Conservation (phyloP, 2,113 vertebrate genomes). For the Thunnus thynnus region DNA sequence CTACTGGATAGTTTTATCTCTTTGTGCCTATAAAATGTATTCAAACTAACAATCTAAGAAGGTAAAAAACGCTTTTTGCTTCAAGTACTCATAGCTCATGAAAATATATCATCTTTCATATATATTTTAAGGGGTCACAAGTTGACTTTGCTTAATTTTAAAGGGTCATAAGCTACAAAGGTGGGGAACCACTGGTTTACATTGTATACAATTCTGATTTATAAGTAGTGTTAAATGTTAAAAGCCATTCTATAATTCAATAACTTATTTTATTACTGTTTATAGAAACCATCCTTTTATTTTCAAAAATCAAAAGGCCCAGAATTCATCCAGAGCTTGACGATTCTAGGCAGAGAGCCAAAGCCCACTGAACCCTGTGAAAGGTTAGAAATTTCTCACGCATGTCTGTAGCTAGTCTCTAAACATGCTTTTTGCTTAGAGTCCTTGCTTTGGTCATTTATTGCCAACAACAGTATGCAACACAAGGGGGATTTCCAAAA, state of each 20-base stretch:
- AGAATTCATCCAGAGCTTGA: constrained; percentile 43
- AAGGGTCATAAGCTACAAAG: neutral
- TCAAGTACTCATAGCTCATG: neutral
- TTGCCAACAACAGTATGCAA: constrained; percentile 14
- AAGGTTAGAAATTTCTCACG: constrained; percentile 83
- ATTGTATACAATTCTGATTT: neutral
- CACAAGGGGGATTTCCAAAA: constrained; percentile 30
- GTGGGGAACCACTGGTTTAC: neutral
- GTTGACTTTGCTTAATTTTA: neutral
- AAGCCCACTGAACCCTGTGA: constrained; percentile 72
- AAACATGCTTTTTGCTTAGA: constrained; percentile 38
- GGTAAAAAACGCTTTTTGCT: neutral
- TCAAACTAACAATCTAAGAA: neutral
- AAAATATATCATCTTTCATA: neutral
- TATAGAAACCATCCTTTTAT: constrained; percentile 22
- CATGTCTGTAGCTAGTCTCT: constrained; percentile 48
- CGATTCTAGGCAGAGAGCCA: constrained; percentile 75
- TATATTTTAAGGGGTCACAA: neutral
- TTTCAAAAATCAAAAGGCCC: constrained; percentile 36
- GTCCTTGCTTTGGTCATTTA: constrained; percentile 20
- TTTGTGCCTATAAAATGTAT: neutral
- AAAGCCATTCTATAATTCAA: neutral
- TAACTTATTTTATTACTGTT: constrained; percentile 32
- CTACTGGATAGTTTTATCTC: neutral
- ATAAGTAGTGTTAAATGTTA: neutral